Base-by-base conservation (phyloP, 2,888 invertebrate species). In the Formica aserva region DNA sequence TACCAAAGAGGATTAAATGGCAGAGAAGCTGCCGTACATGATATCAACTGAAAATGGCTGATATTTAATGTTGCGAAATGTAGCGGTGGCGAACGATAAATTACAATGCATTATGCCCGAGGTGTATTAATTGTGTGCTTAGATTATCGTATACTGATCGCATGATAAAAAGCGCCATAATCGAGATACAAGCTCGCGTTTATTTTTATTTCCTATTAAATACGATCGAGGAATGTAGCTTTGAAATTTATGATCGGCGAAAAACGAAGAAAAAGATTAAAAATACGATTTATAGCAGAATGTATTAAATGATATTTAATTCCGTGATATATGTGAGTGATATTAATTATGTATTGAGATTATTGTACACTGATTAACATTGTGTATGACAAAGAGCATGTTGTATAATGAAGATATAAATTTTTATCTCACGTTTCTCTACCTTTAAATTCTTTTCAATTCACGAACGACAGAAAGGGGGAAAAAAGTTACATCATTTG, bases 1-100 rank as follows among this genome's bases (percentile, higher is more conserved):
- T 15, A 48, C 45, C 71, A 69, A 78, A 77, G 67, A 71, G 78
- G 62, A 76, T 76, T 76, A 77, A 82, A 82, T 66, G 13, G 45
- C 48, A 45, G 48, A 71, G 78, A 71, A 71, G 45, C 71, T 45
- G 71, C 45, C 48, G 22, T 32, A 38, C 11, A 22, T 41, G 35
- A 22, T 45, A 71, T 22, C 78, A 48, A 60, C 35, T 62, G 60
- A 71, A 78, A 71, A 60, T 32, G 45, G 60, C 35, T 52, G 67
- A 80, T 71, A 80, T 71, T 71, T 80, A 71, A 80, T 80, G 60
- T 80, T 26, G 26, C 26, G 22, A 78, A 60, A 71, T 71, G 32
- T 78, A 71, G 60, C 26, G 18, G 18, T 35, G 26, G 13, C 41
- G 3, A 6, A 22, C 29, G 55, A 69, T 77, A 77, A 77, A 77